Evolutionary conservation across 2,888 invertebrate species (phyloP).

Genomic region (Zeuzera pyrina): DNA sequence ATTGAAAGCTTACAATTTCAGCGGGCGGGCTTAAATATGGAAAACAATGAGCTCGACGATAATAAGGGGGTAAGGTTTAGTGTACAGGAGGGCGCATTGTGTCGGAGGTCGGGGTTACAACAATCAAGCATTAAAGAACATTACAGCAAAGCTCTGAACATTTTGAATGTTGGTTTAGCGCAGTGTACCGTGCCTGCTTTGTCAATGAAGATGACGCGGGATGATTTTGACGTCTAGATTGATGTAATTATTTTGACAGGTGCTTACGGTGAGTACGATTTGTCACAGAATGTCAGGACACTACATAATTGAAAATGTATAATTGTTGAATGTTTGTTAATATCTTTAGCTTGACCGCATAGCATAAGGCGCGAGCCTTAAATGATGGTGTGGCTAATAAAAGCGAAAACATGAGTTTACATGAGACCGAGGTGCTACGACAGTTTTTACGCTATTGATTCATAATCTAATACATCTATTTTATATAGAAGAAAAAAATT

Average conservation of each 20-base stretch:
- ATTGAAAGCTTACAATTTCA: constrained; percentile 34
- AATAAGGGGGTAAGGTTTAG: constrained; percentile 62
- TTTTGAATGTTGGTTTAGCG: constrained; percentile 48
- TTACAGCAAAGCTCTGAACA: constrained; percentile 33
- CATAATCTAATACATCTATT: too few relatives aligned
- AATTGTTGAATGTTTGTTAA: too few relatives aligned
- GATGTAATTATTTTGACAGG: constrained; percentile 50
- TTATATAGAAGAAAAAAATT: too few relatives aligned
- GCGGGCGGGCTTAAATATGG: constrained; percentile 48
- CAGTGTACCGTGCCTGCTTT: constrained; percentile 51
- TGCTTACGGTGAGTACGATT: constrained; percentile 34
- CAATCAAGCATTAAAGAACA: constrained; percentile 47
- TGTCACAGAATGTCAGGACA: too few relatives aligned
- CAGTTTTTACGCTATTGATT: too few relatives aligned
- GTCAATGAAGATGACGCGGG: constrained; percentile 37
- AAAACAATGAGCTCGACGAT: constrained; percentile 64
- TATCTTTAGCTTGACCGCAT: too few relatives aligned
- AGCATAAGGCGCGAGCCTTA: too few relatives aligned
- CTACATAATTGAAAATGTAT: too few relatives aligned
- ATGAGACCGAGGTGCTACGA: too few relatives aligned
- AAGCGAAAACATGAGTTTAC: too few relatives aligned
- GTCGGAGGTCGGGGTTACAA: constrained; percentile 27
- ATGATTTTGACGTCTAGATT: constrained; percentile 46
- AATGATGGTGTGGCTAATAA: too few relatives aligned
- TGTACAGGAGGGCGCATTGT: constrained; percentile 26